phyloP scores from a whole-genome alignment of 2,113 vertebrate genomes.

The Cinclus cinclus region DNA sequence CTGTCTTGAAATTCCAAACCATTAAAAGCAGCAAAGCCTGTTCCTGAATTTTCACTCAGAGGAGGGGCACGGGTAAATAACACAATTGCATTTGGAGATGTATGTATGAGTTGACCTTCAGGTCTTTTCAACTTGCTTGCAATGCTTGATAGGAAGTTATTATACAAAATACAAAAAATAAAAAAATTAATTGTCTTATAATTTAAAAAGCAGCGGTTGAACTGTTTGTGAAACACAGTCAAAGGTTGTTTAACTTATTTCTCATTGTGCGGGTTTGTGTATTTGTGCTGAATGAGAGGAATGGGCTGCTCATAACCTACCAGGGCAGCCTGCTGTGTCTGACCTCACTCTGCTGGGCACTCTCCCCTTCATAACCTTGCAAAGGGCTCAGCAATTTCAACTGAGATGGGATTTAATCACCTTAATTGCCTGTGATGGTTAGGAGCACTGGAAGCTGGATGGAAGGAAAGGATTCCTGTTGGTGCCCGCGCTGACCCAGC shows the following conservation, averaged over 20 bases:
- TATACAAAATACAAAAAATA: neutral
- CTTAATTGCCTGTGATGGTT: neutral
- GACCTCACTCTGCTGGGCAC: fast-evolving
- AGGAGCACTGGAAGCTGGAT: neutral
- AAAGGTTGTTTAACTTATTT: neutral
- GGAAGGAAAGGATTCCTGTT: neutral
- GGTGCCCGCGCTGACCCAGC: neutral
- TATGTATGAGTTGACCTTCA: neutral
- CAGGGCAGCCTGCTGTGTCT: neutral
- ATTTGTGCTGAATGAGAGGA: neutral
- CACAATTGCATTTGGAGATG: neutral
- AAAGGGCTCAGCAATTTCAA: neutral
- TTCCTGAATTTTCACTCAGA: neutral
- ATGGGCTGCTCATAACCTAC: neutral
- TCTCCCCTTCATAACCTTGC: neutral
- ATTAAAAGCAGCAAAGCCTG: neutral
- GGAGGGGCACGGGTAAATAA: neutral
- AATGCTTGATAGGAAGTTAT: neutral
- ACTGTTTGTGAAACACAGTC: neutral
- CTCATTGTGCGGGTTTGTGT: neutral
- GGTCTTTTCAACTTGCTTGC: neutral
- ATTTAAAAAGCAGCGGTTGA: neutral
- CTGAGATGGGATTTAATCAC: neutral
- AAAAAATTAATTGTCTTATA: neutral
- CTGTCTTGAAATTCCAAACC: neutral